A percentile compares a stretch with the other conserved stretches of the same genome.
Evolutionary conservation across 1,140 invertebrate genomes (phyloP).

Genomic region (Stegodyphus mimosarum): DNA sequence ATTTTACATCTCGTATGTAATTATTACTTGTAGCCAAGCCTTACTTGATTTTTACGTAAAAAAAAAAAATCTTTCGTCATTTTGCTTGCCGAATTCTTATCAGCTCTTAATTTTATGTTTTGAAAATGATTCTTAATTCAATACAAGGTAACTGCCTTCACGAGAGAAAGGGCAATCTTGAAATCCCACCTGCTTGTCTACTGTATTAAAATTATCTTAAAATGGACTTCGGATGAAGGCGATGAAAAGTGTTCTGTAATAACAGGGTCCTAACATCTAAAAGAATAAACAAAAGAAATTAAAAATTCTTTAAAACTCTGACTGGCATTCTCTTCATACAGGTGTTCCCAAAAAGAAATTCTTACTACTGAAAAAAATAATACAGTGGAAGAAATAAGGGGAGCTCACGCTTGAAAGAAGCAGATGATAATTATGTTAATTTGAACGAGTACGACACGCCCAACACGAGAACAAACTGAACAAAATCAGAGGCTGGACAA

Average conservation of each 20-base stretch:
- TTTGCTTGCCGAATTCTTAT: too few species aligned
- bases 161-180: too few species aligned
- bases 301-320: background rate
- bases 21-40: too few species aligned
- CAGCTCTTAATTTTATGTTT: too few species aligned
- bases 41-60: too few species aligned
- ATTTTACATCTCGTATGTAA: too few species aligned
- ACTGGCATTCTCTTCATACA: background rate
- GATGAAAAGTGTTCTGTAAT: background rate
- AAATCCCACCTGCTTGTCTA: too few species aligned
- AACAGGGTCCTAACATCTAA: background rate
- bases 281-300: background rate
- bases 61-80: too few species aligned
- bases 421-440: constrained; percentile 38
- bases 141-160: too few species aligned
- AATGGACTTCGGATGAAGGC: background rate
- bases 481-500: background rate
- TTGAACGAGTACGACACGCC: constrained; percentile 1
- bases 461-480: constrained; percentile 2
- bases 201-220: too few species aligned
- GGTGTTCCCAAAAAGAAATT: background rate
- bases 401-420: background rate
- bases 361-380: background rate
- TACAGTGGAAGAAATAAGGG: background rate
- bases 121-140: too few species aligned